These are phyloP conservation scores for Caenorhabditis panamensis DNA, from an alignment of 2,888 invertebrate species.

Conservation along the genomic window DNA sequence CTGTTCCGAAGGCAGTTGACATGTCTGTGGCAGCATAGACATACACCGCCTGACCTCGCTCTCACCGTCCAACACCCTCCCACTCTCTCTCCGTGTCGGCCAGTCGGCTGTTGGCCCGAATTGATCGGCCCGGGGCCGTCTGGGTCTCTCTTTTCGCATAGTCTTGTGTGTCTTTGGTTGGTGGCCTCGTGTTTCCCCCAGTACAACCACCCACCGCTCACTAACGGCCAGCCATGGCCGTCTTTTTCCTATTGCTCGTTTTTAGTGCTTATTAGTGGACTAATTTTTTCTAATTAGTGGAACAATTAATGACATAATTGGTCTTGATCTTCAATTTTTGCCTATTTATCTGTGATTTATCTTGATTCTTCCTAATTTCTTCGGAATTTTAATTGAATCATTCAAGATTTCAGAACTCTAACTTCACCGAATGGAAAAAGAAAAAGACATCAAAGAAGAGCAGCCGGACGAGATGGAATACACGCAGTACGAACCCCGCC, in stretches of 20 bases:
- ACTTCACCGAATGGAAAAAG: neutral
- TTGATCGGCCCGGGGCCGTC: constrained; percentile 52
- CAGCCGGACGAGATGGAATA: neutral
- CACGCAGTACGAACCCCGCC: neutral
- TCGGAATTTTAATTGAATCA: neutral
- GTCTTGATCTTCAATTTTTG: too few species aligned
- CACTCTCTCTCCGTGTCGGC: constrained; percentile 5
- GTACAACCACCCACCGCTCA: neutral
- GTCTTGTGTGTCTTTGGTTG: constrained; percentile 7
- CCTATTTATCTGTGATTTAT: too few species aligned
- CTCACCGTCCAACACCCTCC: constrained; percentile 7
- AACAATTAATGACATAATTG: too few species aligned
- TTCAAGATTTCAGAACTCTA: neutral
- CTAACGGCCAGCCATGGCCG: too few species aligned
- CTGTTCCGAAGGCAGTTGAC: neutral
- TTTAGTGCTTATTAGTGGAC: too few species aligned
- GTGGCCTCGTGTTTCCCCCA: too few species aligned
- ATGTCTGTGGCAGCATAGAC: neutral
- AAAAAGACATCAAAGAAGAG: neutral
- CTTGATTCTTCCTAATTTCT: neutral
- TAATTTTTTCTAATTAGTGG: too few species aligned
- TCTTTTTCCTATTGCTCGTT: too few species aligned
- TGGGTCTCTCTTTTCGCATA: neutral
- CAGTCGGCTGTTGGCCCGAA: constrained; percentile 31
- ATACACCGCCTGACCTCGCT: neutral